Evolutionary conservation across 2,113 vertebrate genomes (phyloP).

Genomic region (Choloepus hoffmanni): DNA sequence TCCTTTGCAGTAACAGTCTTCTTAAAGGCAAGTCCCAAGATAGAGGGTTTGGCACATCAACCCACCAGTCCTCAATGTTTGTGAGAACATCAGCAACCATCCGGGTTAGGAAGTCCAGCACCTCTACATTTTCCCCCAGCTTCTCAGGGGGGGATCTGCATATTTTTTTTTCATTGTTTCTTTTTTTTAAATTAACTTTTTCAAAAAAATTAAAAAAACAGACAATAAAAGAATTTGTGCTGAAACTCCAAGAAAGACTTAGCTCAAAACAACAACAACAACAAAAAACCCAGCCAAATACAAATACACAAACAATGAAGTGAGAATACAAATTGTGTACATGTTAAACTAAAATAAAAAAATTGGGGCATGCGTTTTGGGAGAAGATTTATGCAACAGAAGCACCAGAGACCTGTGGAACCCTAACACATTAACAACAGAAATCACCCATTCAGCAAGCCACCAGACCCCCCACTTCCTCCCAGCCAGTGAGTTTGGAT

Average conservation of each 20-base stretch:
- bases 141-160: too few species aligned
- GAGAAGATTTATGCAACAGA: background rate
- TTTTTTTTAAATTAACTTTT: too few species aligned
- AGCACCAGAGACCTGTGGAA: background rate
- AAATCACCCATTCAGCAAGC: background rate
- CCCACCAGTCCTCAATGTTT: too few species aligned
- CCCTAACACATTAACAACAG: background rate
- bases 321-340: background rate
- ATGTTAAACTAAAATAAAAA: background rate
- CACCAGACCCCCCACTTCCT: fast-evolving
- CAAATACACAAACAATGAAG: background rate
- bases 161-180: too few species aligned
- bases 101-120: too few species aligned
- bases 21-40: too few species aligned
- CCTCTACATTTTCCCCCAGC: too few species aligned
- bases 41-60: too few species aligned
- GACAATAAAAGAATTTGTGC: background rate
- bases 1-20: too few species aligned
- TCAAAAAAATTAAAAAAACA: too few species aligned
- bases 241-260: background rate
- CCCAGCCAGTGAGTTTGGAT: background rate
- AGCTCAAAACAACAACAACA: background rate
- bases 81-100: too few species aligned
- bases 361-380: background rate
- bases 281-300: background rate